phyloP scores from a whole-genome alignment of 2,113 vertebrate genomes.

The Lota lota region DNA sequence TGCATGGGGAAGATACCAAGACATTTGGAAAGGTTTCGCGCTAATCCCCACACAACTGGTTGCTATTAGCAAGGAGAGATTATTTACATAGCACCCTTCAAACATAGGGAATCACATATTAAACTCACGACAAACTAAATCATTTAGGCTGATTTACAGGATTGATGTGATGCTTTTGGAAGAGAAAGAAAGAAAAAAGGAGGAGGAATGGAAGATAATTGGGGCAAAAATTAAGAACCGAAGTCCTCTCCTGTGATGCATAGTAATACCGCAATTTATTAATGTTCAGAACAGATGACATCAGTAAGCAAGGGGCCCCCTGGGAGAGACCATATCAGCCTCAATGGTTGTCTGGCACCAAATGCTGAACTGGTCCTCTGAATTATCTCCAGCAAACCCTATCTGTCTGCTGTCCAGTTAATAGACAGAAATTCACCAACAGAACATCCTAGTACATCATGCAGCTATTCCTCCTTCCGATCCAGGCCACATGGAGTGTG shows the following conservation, averaged over 20 bases:
- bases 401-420: slow-evolving; percentile 43
- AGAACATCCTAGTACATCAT: slow-evolving; percentile 15
- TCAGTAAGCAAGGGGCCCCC: slow-evolving; percentile 36
- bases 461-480: slow-evolving; percentile 33
- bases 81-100: background rate
- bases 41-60: background rate
- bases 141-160: too few species aligned
- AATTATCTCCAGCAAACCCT: slow-evolving; percentile 55
- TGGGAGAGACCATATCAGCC: slow-evolving; percentile 47
- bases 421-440: slow-evolving; percentile 40
- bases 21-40: slow-evolving; percentile 10
- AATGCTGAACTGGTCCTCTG: slow-evolving; percentile 44
- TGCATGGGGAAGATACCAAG: slow-evolving; percentile 42
- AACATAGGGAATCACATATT: too few species aligned
- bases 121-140: too few species aligned
- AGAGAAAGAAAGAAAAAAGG: background rate
- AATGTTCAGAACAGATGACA: slow-evolving; percentile 47
- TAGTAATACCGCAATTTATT: slow-evolving; percentile 55
- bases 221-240: slow-evolving; percentile 7
- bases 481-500: slow-evolving; percentile 14
- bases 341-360: slow-evolving; percentile 54
- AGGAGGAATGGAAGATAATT: background rate
- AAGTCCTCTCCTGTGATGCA: slow-evolving; percentile 30
- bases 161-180: background rate
- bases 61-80: background rate